Percentiles rank a stretch among this genome's conserved stretches.
Conservation (phyloP, 1,140 invertebrate species). For the Hermetia illucens region DNA sequence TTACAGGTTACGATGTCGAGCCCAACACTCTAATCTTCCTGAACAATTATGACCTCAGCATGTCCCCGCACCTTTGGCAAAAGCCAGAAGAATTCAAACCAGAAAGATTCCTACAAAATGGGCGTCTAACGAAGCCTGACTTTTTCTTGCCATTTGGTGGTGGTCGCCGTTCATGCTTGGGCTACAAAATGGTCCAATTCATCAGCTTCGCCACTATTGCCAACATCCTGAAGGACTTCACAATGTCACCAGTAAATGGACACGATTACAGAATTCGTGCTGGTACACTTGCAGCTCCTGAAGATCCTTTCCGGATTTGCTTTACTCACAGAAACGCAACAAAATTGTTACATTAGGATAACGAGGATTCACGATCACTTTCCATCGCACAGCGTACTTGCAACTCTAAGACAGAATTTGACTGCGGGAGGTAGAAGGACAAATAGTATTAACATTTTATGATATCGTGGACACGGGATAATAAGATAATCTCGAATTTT, state of each 20-base stretch:
- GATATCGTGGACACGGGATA: too few relatives aligned
- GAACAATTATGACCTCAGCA: slow-evolving; percentile 75
- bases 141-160: slow-evolving; percentile 72
- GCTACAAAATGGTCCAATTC: slow-evolving; percentile 61
- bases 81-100: slow-evolving; percentile 54
- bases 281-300: slow-evolving; percentile 49
- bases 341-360: too few relatives aligned
- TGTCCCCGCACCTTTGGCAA: slow-evolving; percentile 53
- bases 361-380: too few relatives aligned
- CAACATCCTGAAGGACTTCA: slow-evolving; percentile 54
- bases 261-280: slow-evolving; percentile 38
- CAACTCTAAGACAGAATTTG: too few relatives aligned
- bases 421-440: too few relatives aligned
- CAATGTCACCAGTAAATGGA: slow-evolving; percentile 37
- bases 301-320: slow-evolving; percentile 31
- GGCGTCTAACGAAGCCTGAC: slow-evolving; percentile 3
- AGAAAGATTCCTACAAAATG: slow-evolving; percentile 45
- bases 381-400: too few relatives aligned
- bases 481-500: too few relatives aligned
- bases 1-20: slow-evolving; percentile 42
- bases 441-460: too few relatives aligned
- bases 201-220: slow-evolving; percentile 52
- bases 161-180: slow-evolving; percentile 67
- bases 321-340: too few relatives aligned
- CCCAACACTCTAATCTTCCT: slow-evolving; percentile 68